Conservation (phyloP, 2,888 invertebrate genomes). For the Crepidodera aurea region DNA sequence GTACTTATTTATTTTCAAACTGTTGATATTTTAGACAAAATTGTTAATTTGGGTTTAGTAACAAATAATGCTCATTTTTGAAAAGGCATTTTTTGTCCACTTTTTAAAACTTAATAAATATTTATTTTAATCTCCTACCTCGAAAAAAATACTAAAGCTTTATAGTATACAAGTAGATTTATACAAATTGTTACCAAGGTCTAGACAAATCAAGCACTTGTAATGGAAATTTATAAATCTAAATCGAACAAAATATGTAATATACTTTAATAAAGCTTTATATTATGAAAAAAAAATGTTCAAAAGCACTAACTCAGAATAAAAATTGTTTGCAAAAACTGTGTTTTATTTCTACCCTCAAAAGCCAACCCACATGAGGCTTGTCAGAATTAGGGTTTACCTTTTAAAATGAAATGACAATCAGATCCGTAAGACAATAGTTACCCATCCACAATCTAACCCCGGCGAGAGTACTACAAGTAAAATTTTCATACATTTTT, state of each 20-base stretch:
- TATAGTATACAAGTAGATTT: conserved; percentile 40
- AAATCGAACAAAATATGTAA: conserved; percentile 42
- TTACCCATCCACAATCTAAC: too few species aligned
- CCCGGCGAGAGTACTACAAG: too few species aligned
- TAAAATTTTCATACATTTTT: too few species aligned
- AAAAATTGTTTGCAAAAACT: conserved; percentile 51
- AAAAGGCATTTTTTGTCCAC: conserved; percentile 14
- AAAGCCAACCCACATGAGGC: too few species aligned
- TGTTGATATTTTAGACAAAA: conserved; percentile 43
- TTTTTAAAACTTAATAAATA: conserved; percentile 14
- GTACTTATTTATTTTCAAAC: conserved; percentile 44
- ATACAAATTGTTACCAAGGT: conserved; percentile 41
- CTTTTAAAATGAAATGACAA: too few species aligned
- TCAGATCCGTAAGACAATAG: too few species aligned
- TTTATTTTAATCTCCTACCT: conserved; percentile 39
- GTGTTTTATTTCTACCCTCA: conserved; percentile 28
- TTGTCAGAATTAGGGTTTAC: too few species aligned
- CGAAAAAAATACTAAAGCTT: conserved; percentile 39
- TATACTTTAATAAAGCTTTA: conserved; percentile 49
- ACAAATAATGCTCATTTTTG: conserved; percentile 32
- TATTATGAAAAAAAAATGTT: conserved; percentile 49
- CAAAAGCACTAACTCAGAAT: conserved; percentile 49
- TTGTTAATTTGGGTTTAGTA: conserved; percentile 32
- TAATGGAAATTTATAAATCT: conserved; percentile 34
- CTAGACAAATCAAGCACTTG: conserved; percentile 44